A percentile compares a stretch with the other conserved stretches of the same genome.
Conservation (phyloP, 2,797 vertebrate species). For the Coregonus sp. region DNA sequence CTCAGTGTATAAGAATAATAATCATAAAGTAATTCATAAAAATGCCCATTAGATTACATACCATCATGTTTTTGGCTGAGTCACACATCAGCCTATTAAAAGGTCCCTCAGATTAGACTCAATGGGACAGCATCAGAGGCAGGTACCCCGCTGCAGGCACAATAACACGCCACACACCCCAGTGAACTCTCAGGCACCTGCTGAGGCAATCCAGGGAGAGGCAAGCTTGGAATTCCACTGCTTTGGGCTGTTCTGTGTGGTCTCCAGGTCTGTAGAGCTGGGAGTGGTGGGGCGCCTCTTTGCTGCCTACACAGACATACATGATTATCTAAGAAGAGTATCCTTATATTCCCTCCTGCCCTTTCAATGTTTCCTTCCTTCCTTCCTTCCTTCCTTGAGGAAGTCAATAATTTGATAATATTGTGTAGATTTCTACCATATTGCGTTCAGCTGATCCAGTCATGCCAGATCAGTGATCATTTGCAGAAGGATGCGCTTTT, state of each 20-base stretch:
- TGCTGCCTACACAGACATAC: constrained; percentile 40
- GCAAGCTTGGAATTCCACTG: constrained; percentile 65
- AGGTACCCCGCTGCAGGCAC: not conserved
- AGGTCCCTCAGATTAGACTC: not conserved
- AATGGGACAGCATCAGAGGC: constrained; percentile 9
- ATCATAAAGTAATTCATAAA: not conserved
- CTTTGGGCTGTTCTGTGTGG: constrained; percentile 75
- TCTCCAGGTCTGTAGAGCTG: constrained; percentile 70
- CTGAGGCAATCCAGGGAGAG: constrained; percentile 69
- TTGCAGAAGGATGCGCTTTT: constrained; percentile 42
- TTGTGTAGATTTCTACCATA: constrained; percentile 52
- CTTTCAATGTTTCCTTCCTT: not conserved
- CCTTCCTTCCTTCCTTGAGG: constrained; percentile 26
- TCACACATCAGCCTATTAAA: not conserved
- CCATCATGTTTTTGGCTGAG: not conserved
- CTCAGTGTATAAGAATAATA: not conserved
- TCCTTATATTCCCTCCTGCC: not conserved
- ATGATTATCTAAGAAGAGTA: constrained; percentile 53
- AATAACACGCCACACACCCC: constrained; percentile 63
- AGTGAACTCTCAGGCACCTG: constrained; percentile 73
- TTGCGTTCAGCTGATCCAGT: constrained; percentile 54
- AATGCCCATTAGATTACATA: not conserved
- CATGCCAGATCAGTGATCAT: constrained; percentile 61
- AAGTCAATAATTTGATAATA: constrained; percentile 23
- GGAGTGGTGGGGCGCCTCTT: constrained; percentile 60